Percentiles rank a stretch among this genome's conserved stretches.
Conservation (phyloP, 2,113 vertebrate genomes). For the Chlorocebus sabaeus region DNA sequence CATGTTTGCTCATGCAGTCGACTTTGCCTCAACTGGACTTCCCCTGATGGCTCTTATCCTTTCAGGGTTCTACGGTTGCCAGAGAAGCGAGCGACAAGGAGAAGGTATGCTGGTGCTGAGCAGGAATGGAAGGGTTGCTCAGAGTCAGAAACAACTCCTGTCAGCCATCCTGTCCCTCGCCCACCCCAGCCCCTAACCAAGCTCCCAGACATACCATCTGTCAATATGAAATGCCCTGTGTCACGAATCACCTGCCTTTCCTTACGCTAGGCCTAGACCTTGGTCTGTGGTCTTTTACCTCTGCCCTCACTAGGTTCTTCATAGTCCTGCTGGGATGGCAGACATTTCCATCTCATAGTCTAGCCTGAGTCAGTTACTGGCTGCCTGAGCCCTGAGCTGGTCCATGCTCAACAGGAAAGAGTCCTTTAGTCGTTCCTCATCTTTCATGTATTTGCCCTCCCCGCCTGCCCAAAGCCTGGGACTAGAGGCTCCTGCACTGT, state of each 20-base stretch:
- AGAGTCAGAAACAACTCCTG: neutral
- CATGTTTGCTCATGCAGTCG: neutral
- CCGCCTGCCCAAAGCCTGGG: neutral
- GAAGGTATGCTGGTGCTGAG: conserved; percentile 84
- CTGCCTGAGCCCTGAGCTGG: neutral
- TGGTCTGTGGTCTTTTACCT: neutral
- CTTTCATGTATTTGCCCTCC: neutral
- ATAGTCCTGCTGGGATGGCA: neutral
- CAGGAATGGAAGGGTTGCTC: neutral
- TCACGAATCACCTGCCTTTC: neutral
- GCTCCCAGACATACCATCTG: neutral
- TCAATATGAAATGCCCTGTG: neutral
- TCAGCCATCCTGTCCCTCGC: neutral
- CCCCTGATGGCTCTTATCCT: conserved; percentile 43
- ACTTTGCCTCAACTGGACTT: neutral
- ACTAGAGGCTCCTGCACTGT: neutral
- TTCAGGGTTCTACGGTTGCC: conserved; percentile 94
- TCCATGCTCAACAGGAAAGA: neutral
- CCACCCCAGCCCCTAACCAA: neutral
- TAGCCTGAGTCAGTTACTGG: neutral
- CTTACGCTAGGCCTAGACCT: neutral
- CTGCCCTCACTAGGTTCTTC: neutral
- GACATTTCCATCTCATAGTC: neutral
- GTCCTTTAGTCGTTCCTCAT: neutral
- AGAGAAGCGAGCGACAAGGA: conserved; percentile 97